Base-by-base conservation (phyloP, 2,888 invertebrate species). In the Entomobrya multifasciata region DNA sequence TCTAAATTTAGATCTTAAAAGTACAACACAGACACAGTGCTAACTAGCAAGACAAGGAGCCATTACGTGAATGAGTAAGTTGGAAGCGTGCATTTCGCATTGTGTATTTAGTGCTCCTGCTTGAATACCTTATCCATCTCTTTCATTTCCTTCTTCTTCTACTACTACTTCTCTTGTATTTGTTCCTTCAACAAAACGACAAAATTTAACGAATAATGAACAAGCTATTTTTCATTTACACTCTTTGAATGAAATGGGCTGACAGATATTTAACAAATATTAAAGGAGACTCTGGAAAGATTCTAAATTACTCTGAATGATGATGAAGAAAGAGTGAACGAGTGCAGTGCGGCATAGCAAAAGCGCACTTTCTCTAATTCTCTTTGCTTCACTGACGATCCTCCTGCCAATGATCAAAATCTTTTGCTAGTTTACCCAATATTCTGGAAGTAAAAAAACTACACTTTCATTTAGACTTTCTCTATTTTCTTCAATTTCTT, bases 201-300 rank as follows among this genome's bases (percentile, higher is more conserved):
- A 1, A 70, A 25, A 13, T 49, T 47, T 70, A 47, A 47, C 44
- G 70, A 70, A 70, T 70, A 70, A 25, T 22, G 15, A 70, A 70
- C 70, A 41, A 11, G 41, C 22, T 30, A 65, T n/a, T 52, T 41
- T 47, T 83, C 72, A 62, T 57, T 62, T 70, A 44, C 60, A 49
- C 72, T 44, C 44, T 44, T 27, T n/a, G 41, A 57, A 62, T 15
- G 47, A 83, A 83, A 83, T 76, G 60, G 74, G 5, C 76, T 83
- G 82, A 60, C 82, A 74, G 82, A 83, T 83, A 83, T 83, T 83
- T 83, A 83, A 76, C 82, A 76, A 83, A 83, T 83, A 83, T 83
- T 82, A 82, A 82, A 83, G 62, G 74, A 52, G 82, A 70, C 30
- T 76, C 27, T 76, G 70, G 60, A 83, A 82, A 74, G 82, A 72